phyloP scores from a whole-genome alignment of 2,113 vertebrate genomes.

The Tupaia tana region DNA sequence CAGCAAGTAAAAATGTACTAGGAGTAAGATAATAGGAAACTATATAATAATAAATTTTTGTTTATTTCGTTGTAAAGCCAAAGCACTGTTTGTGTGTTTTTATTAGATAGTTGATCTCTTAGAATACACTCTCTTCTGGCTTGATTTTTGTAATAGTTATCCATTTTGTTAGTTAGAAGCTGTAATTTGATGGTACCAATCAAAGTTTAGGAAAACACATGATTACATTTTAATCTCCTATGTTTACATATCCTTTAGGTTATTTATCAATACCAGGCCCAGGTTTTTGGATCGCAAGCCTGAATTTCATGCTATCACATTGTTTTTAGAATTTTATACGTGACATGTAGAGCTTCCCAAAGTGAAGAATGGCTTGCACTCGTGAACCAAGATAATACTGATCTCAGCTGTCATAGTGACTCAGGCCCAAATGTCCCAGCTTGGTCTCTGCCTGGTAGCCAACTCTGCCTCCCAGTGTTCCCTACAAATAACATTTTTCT shows the following conservation, averaged over 20 bases:
- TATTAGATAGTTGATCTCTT: conserved; percentile 7
- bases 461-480: background rate
- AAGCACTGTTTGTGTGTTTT: background rate
- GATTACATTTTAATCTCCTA: background rate
- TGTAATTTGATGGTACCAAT: background rate
- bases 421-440: background rate
- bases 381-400: background rate
- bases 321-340: conserved; percentile 35
- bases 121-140: background rate
- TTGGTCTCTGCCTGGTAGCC: background rate
- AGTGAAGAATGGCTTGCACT: background rate
- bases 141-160: conserved; percentile 1
- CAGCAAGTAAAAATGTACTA: background rate
- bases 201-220: background rate
- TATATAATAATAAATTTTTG: background rate
- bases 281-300: conserved; percentile 1
- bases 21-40: background rate
- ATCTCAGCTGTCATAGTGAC: background rate
- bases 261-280: background rate
- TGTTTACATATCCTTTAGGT: background rate
- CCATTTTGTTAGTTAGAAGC: background rate
- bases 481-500: conserved; percentile 16
- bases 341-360: background rate
- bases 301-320: background rate
- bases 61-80: background rate